Conservation (phyloP, 2,888 invertebrate genomes). For the Eupithecia inturbata region DNA sequence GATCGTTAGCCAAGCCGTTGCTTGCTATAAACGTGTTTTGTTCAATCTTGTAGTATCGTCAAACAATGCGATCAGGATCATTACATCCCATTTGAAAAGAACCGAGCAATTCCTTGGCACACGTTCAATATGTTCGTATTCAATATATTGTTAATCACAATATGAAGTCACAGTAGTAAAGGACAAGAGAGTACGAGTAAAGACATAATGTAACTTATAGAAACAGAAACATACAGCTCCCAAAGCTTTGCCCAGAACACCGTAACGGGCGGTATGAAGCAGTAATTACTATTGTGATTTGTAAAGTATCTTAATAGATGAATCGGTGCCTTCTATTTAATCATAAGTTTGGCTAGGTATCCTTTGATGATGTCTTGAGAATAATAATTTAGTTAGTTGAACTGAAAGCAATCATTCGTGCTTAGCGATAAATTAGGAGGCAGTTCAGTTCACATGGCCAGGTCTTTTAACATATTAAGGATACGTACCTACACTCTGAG, state of each 20-base stretch:
- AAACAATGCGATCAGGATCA: constrained; percentile 38
- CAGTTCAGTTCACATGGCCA: neutral
- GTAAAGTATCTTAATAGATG: neutral
- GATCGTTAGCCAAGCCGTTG: neutral
- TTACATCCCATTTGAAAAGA: constrained; percentile 33
- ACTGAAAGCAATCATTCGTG: neutral
- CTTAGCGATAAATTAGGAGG: neutral
- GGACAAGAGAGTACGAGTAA: neutral
- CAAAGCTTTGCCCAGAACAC: too few relatives aligned
- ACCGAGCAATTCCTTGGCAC: constrained; percentile 25
- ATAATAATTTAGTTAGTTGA: neutral
- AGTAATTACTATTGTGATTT: neutral
- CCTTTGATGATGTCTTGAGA: neutral
- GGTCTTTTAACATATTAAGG: too few relatives aligned
- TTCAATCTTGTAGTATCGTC: neutral
- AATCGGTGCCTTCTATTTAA: neutral
- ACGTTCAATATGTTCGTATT: constrained; percentile 22
- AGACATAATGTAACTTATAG: too few relatives aligned
- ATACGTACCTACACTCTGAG: neutral
- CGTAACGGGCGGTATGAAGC: neutral
- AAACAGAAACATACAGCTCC: too few relatives aligned
- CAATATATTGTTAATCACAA: neutral
- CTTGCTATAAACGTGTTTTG: neutral
- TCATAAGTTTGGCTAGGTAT: neutral
- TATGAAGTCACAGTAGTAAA: neutral